A percentile compares a stretch with the other conserved stretches of the same genome.
Evolutionary conservation across 2,888 invertebrate species (phyloP).

Genomic region (Heliconius charithonia): DNA sequence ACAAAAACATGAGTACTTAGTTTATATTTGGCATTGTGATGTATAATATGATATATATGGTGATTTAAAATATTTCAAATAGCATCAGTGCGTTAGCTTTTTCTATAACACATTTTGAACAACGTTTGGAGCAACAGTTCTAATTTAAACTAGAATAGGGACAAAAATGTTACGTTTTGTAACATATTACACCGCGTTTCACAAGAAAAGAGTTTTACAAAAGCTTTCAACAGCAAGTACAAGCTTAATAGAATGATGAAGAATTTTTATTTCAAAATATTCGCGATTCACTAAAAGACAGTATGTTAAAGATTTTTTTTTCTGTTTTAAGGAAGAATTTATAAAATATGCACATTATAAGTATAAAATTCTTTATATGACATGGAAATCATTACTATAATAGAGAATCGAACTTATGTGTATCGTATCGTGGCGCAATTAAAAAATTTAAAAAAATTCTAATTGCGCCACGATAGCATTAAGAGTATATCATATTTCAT

Average conservation of each 20-base stretch:
- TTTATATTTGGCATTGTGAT: too few species aligned
- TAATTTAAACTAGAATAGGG: background rate
- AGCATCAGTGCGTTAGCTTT: background rate
- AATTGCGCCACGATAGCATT: too few species aligned
- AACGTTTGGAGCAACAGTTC: background rate
- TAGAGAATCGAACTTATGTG: too few species aligned
- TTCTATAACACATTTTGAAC: background rate
- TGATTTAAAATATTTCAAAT: background rate
- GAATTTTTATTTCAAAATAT: conserved; percentile 3
- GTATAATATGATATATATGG: too few species aligned
- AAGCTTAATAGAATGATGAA: conserved; percentile 2
- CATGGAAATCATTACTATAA: too few species aligned
- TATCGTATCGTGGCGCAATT: too few species aligned
- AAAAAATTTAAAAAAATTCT: too few species aligned
- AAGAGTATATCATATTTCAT: too few species aligned
- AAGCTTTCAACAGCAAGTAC: conserved; percentile 15
- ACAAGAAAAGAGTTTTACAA: conserved; percentile 15
- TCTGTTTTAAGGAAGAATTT: background rate
- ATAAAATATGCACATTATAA: too few species aligned
- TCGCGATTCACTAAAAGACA: background rate
- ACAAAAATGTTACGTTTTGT: conserved; percentile 13
- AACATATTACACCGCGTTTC: conserved; percentile 16
- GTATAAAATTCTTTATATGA: too few species aligned
- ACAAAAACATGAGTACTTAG: too few species aligned
- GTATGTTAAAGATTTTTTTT: background rate